Conservation (phyloP, 2,797 vertebrate genomes). For the Characodon lateralis region DNA sequence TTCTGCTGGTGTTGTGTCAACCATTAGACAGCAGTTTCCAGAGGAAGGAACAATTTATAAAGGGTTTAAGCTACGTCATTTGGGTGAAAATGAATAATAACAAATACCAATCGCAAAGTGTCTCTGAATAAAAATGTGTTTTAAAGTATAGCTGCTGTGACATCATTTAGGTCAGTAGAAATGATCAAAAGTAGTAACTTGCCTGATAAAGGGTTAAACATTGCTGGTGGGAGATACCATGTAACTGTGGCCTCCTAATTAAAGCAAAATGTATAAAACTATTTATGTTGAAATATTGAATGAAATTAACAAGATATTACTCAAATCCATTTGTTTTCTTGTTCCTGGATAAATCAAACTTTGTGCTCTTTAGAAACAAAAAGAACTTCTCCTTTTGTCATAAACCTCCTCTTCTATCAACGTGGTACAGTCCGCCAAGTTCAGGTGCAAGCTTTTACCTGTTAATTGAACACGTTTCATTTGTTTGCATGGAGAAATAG, state of each 20-base stretch:
- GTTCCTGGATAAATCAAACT: background rate
- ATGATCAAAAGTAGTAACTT: background rate
- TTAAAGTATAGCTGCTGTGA: constrained; percentile 1
- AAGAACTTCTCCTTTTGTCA: background rate
- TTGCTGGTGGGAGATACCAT: constrained; percentile 3
- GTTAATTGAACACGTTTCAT: background rate
- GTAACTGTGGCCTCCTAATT: background rate
- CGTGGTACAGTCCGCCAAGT: background rate
- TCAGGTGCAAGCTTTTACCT: background rate
- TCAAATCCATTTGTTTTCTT: background rate
- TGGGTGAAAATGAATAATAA: background rate
- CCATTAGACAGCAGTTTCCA: constrained; percentile 1
- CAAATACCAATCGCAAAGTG: constrained; percentile 2
- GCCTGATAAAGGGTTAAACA: background rate
- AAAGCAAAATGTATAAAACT: background rate
- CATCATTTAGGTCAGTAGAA: background rate
- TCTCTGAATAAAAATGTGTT: constrained; percentile 2
- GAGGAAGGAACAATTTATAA: constrained; percentile 1
- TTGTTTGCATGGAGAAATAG: background rate
- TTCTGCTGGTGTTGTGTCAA: background rate
- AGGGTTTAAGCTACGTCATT: background rate
- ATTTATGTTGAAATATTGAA: background rate
- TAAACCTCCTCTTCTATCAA: background rate
- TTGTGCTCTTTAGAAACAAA: constrained; percentile 1
- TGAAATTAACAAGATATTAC: background rate